These are phyloP conservation scores for Antheraea mylitta DNA, from an alignment of 1,140 invertebrate species.

Conservation along the genomic window DNA sequence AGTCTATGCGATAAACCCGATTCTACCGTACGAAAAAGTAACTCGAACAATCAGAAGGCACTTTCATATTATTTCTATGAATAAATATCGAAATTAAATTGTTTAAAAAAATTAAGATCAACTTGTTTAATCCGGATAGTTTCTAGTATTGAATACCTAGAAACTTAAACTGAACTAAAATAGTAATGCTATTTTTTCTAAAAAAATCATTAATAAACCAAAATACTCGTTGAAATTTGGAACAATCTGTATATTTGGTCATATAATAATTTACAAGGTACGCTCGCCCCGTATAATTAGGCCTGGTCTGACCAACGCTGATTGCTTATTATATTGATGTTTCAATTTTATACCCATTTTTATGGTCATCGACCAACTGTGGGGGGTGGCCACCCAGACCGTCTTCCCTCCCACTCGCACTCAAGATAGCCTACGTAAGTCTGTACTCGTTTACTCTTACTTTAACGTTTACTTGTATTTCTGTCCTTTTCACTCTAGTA, in stretches of 20 bases:
- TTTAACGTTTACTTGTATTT: constrained; percentile 34
- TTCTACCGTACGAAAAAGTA: too few species aligned
- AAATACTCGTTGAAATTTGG: constrained; percentile 37
- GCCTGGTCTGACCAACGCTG: constrained; percentile 60
- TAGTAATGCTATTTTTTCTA: background rate
- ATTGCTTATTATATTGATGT: constrained; percentile 79
- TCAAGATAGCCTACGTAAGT: constrained; percentile 28
- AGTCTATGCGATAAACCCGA: too few species aligned
- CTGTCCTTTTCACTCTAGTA: constrained; percentile 35
- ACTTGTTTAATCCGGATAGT: too few species aligned
- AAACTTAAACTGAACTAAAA: background rate
- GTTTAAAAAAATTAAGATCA: too few species aligned
- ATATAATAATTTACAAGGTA: constrained; percentile 69
- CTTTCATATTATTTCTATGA: too few species aligned
- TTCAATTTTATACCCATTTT: constrained; percentile 79
- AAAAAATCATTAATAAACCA: background rate
- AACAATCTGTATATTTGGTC: constrained; percentile 63
- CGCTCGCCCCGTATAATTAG: constrained; percentile 72
- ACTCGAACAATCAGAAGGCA: too few species aligned
- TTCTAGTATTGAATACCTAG: too few species aligned
- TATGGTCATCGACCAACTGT: constrained; percentile 76
- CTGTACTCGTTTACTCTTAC: constrained; percentile 54
- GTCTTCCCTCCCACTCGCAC: constrained; percentile 44
- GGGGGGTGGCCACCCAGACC: constrained; percentile 74
- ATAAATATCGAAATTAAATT: too few species aligned